Conservation (phyloP, 2,113 vertebrate genomes). For the Todiramphus chloris region DNA sequence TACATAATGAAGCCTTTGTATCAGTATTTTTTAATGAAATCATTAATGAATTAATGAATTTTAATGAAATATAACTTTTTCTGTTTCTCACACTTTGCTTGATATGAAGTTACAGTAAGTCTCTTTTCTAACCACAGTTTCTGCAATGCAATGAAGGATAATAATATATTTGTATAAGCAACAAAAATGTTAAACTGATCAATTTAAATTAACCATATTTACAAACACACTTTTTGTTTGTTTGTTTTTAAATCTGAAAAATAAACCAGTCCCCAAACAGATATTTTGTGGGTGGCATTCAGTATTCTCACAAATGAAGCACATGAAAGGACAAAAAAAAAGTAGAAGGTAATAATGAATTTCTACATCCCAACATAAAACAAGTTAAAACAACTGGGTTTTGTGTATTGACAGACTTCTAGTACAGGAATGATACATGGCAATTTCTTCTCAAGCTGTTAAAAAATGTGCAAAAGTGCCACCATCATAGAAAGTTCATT, state of each 20-base stretch:
- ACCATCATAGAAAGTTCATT: background rate
- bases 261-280: background rate
- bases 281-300: background rate
- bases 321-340: background rate
- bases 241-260: background rate
- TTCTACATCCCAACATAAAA: background rate
- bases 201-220: background rate
- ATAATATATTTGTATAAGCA: background rate
- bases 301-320: background rate
- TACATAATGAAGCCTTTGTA: background rate
- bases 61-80: background rate
- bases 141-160: background rate
- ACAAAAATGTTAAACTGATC: background rate
- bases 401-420: background rate
- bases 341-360: background rate
- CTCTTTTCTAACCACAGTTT: background rate
- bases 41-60: background rate
- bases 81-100: background rate
- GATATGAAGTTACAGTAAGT: background rate
- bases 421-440: background rate
- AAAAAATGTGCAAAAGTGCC: background rate
- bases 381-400: background rate
- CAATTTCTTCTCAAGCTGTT: background rate
- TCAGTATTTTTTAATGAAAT: background rate
- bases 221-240: background rate